Base-by-base conservation (phyloP, 1,140 invertebrate species). In the Drosophila willistoni region DNA sequence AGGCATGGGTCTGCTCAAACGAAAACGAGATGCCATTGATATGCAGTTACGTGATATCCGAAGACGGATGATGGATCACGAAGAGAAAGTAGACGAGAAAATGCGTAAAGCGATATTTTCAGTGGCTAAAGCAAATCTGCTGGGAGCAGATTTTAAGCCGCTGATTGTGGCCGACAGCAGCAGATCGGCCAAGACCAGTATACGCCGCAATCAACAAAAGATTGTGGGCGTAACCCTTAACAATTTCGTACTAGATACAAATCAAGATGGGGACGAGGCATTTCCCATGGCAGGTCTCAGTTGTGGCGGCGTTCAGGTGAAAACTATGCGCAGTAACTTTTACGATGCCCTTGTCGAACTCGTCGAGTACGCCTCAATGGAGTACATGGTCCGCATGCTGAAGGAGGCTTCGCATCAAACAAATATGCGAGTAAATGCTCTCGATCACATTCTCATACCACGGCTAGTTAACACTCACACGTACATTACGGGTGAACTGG, bases 381-480 rank as follows among this genome's bases (percentile, higher is more conserved):
- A 90, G 7, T 89, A 81, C 19, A 79, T 80, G 51, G 63, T 77
- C 2, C 68, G 76, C 0, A 70, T 89, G 67, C 29, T 91, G 29
- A 25, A 22, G 12, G 39, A 57, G 0, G 87, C 75, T 7, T 78
- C 79, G 0, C 61, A 67, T 3, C 89, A 83, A 33, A 91, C 92
- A 19, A 81, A 91, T 82, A 93, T 96, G 83, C 94, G 96, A 92
- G 95, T 97, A 13, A 97, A 97, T 92, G 97, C 96, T 25, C 94
- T 97, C 80, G 95, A 96, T 86, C 96, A 97, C 93, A 95, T 97
- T 39, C 95, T 98, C 57, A 95, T 97, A 91, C 96, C 96, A 25
- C 93, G 94, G 78, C 95, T 96, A 72, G 94, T 95, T 76, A 93
- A 94, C 19, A 97, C 96, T 0, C 90, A 96, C 17, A 92, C 91